Conservation (phyloP, 92 coral and sea anemone genomes). For the Zoanthus sansibaricus region DNA sequence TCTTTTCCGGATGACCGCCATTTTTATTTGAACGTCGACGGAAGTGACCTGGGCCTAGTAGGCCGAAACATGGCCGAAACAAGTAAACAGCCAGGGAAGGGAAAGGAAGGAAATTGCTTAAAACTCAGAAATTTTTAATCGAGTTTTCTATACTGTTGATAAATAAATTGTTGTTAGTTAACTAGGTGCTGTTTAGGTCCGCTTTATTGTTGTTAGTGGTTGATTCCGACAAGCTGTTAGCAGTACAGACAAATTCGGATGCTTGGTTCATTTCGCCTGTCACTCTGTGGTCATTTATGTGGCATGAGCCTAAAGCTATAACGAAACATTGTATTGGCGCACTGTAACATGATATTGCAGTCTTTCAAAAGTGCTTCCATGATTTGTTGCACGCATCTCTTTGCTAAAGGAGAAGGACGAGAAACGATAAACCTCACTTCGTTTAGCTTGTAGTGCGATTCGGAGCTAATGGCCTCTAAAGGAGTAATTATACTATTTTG, state of each 20-base stretch:
- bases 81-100: too few relatives aligned
- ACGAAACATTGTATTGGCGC: too few relatives aligned
- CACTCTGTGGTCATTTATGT: too few relatives aligned
- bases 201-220: too few relatives aligned
- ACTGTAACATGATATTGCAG: background rate
- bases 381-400: conserved; percentile 26
- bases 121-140: background rate
- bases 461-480: conserved; percentile 15
- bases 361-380: conserved; percentile 11
- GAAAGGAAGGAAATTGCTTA: background rate
- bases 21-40: background rate
- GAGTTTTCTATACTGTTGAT: too few relatives aligned
- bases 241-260: too few relatives aligned
- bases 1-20: background rate
- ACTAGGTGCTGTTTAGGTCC: too few relatives aligned
- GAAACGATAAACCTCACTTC: background rate
- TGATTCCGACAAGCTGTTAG: too few relatives aligned
- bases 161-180: too few relatives aligned
- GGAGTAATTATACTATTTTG: background rate
- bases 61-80: background rate
- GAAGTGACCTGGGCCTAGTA: background rate
- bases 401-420: too few relatives aligned
- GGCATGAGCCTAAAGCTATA: background rate
- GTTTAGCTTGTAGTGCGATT: background rate
- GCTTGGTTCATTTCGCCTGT: background rate